phyloP scores from a whole-genome alignment of 2,113 vertebrate species.

The Polypterus bichir region DNA sequence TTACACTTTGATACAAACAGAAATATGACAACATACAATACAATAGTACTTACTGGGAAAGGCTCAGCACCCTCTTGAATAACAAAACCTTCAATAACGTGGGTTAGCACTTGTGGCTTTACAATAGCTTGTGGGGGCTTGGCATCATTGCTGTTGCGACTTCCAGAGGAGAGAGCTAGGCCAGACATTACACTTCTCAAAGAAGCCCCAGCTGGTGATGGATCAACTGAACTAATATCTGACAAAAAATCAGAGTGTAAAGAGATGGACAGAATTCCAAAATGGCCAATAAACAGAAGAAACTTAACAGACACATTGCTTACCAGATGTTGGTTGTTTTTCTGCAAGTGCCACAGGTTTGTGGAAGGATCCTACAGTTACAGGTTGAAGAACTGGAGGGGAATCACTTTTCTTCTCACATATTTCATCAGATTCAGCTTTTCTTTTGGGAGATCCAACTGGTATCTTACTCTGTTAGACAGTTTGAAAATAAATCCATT shows the following conservation, averaged over 20 bases:
- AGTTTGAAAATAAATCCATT: no score
- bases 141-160: constrained; percentile 54
- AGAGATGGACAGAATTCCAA: constrained; percentile 1
- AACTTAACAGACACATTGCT: not conserved
- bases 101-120: constrained; percentile 95
- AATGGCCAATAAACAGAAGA: not conserved
- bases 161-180: constrained; percentile 32
- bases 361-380: not conserved
- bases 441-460: constrained; percentile 42
- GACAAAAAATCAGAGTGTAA: not conserved
- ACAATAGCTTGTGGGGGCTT: constrained; percentile 91
- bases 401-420: constrained; percentile 28
- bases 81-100: constrained; percentile 95
- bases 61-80: constrained; percentile 97
- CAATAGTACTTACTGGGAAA: constrained; percentile 70
- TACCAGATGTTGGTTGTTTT: not conserved
- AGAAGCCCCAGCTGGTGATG: constrained; percentile 38
- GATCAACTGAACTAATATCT: constrained; percentile 34
- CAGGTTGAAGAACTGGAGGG: not conserved
- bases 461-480: constrained; percentile 43
- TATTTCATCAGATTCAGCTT: constrained; percentile 58
- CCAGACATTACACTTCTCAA: constrained; percentile 30
- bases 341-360: not conserved
- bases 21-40: no score
- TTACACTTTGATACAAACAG: no score